Conservation (phyloP, 2,888 invertebrate genomes). For the Acrobeloides nanus region DNA sequence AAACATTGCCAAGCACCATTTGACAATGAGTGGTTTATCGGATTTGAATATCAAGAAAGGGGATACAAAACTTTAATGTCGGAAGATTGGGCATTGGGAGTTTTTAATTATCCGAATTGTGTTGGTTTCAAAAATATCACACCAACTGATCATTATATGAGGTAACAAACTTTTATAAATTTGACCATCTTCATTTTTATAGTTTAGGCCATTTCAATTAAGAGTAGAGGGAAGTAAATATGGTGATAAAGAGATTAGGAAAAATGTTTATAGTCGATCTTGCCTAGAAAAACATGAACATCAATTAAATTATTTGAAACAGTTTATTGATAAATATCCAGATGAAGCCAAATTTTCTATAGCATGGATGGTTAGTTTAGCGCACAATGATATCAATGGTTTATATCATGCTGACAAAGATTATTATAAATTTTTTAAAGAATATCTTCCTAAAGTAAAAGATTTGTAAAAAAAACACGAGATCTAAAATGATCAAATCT, state of each 20-base stretch:
- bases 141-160: slow-evolving; percentile 13
- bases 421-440: slow-evolving; percentile 4
- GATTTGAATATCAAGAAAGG: slow-evolving; percentile 9
- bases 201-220: slow-evolving; percentile 16
- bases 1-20: slow-evolving; percentile 12
- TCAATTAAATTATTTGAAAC: slow-evolving; percentile 7
- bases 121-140: slow-evolving; percentile 5
- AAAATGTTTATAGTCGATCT: too few species aligned
- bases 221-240: slow-evolving; percentile 11
- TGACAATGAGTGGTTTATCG: slow-evolving; percentile 19
- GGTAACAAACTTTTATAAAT: too few species aligned
- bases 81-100: slow-evolving; percentile 15
- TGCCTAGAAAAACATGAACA: slow-evolving; percentile 16
- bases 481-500: too few species aligned
- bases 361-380: slow-evolving; percentile 13
- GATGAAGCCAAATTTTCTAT: slow-evolving; percentile 12
- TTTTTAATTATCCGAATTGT: slow-evolving; percentile 15
- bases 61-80: slow-evolving; percentile 20
- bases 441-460: too few species aligned
- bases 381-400: slow-evolving; percentile 11
- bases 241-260: slow-evolving; percentile 6
- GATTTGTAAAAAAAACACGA: too few species aligned
- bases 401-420: slow-evolving; percentile 11
- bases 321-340: slow-evolving; percentile 12
- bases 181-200: too few species aligned